Base-by-base conservation (phyloP, 2,888 invertebrate species). In the Agonum fuliginosum region DNA sequence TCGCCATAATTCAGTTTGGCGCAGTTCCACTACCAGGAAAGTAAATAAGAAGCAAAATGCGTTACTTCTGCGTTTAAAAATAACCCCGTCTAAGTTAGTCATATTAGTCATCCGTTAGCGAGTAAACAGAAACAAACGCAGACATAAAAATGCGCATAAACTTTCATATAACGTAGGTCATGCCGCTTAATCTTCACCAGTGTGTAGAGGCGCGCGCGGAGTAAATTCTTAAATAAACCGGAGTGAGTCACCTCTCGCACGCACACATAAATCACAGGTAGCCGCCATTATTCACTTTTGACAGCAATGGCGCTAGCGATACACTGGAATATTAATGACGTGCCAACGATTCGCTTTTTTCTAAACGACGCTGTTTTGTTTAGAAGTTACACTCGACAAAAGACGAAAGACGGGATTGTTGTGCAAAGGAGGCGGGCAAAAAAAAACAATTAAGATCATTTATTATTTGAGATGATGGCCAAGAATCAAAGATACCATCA, bases 321-420 rank as follows among this genome's bases (percentile, higher is more conserved):
- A 54, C 24, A 10, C 24, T 3, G 19, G 30, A 62, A 62, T 62
- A 62, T 62, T 62, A 62, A 62, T 62, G 30, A 62, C 19, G 30
- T 62, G 58, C 17, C 58, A 62, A 62, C 58, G 58, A 62, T 30
- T 62, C 30, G 27, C 58, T 62, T 62, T 62, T 62, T 62, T 62
- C 54, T 54, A 54, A 54, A 54, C 24, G 54, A 54, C 12, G 20
- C 54, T 54, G 54, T 54, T 54, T 54, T 54, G 54, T 54, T 54
- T 54, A 54, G 54, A 54, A 54, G 54, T 12, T 54, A 54, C 54
- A 3, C 54, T 54, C 54, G 54, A 54, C 54, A 54, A 54, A 54
- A 54, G 54, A 54, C 54, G n/a, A n/a, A n/a, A n/a, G 24, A 22
- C 54, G 54, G 54, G 24, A 24, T 54, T 54, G 54, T 54, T n/a